phyloP scores from a whole-genome alignment of 2,797 vertebrate species.

The Ateles fusciceps region DNA sequence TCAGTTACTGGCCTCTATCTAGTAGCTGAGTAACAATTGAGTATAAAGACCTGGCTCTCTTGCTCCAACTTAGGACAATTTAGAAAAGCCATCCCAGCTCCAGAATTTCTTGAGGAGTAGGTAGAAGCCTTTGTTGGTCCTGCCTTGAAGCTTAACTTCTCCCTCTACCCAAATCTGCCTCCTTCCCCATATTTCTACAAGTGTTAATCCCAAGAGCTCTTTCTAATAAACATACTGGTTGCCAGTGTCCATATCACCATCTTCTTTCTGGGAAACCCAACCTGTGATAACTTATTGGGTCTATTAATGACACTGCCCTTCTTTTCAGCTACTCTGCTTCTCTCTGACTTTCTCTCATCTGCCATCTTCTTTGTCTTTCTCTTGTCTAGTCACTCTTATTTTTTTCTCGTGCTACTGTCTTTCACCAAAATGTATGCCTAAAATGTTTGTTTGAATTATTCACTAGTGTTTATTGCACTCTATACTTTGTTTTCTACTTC shows the following conservation, averaged over 20 bases:
- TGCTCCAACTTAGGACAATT: neutral
- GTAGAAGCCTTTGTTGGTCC: neutral
- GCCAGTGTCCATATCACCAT: neutral
- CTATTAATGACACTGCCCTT: accelerated
- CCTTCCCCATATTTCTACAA: neutral
- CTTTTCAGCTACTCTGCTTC: neutral
- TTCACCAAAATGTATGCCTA: neutral
- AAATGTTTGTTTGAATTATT: slow-evolving; percentile 25
- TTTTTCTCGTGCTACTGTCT: neutral
- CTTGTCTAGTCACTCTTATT: neutral
- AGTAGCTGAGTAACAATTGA: neutral
- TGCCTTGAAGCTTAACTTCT: neutral
- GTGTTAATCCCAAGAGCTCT: neutral
- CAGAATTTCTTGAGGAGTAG: neutral
- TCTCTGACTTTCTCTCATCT: neutral
- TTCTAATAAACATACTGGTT: neutral
- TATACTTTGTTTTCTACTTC: neutral
- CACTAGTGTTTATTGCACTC: neutral
- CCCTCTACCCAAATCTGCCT: neutral
- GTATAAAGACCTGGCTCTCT: neutral
- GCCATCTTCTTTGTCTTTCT: neutral
- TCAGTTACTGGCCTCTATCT: neutral
- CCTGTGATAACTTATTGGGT: neutral
- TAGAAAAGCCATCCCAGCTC: neutral
- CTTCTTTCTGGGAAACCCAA: neutral